Conservation (phyloP, 2,113 vertebrate genomes). For the Callorhinus ursinus region DNA sequence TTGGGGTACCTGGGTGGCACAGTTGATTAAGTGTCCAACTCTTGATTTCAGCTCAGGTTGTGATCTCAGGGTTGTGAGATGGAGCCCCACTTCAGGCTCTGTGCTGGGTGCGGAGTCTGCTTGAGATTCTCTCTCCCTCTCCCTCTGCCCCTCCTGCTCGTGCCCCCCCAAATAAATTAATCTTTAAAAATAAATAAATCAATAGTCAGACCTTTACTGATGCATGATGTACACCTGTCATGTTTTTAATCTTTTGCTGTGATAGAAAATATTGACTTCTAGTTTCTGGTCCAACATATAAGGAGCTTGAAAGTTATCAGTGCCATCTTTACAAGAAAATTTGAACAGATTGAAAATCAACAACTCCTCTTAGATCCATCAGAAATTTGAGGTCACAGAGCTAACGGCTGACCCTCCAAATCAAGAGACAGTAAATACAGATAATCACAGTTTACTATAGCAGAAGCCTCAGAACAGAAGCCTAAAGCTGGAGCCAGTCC, state of each 20-base stretch:
- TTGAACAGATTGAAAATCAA: slow-evolving; percentile 21
- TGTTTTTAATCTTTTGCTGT: slow-evolving; percentile 46
- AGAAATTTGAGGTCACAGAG: slow-evolving; percentile 40
- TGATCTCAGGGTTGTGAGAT: too few species aligned
- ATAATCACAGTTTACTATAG: neutral
- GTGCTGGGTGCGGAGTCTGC: too few species aligned
- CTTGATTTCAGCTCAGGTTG: too few species aligned
- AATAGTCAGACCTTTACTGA: neutral
- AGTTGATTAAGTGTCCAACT: too few species aligned
- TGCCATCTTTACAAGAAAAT: slow-evolving; percentile 29
- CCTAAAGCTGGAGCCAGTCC: neutral
- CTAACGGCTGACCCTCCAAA: neutral
- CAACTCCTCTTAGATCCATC: slow-evolving; percentile 28
- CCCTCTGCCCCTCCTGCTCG: too few species aligned
- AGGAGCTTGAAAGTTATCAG: slow-evolving; percentile 44
- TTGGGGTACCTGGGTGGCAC: too few species aligned
- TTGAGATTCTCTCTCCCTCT: too few species aligned
- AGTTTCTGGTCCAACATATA: neutral
- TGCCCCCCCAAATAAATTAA: too few species aligned
- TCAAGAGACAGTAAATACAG: neutral
- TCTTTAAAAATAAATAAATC: too few species aligned
- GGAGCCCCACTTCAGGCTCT: too few species aligned
- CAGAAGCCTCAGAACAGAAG: slow-evolving; percentile 3
- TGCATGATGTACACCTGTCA: neutral
- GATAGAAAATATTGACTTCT: slow-evolving; percentile 65